Percentiles rank a stretch among this genome's conserved stretches.
Conservation (phyloP, 2,113 vertebrate genomes). For the Vulpes lagopus region DNA sequence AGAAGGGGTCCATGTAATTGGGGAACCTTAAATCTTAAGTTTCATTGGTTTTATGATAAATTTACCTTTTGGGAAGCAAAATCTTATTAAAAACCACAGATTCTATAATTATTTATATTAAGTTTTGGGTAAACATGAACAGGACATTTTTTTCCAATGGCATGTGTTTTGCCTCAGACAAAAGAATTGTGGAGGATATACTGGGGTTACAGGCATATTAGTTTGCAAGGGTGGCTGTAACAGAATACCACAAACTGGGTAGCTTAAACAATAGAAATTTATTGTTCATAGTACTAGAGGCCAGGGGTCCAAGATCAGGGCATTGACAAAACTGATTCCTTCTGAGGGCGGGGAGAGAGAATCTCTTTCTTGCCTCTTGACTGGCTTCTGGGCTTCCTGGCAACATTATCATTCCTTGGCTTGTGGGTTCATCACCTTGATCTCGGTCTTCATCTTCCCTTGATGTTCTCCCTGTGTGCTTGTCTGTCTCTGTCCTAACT, state of each 20-base stretch:
- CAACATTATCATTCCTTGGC: background rate
- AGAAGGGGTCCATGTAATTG: background rate
- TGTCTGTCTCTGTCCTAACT: background rate
- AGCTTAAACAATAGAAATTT: background rate
- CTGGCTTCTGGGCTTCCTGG: background rate
- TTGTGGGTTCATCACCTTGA: background rate
- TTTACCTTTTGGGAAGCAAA: background rate
- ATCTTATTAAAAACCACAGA: background rate
- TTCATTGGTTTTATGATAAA: constrained; percentile 23
- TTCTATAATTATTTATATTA: background rate
- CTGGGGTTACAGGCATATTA: background rate
- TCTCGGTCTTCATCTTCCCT: background rate
- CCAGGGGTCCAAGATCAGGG: background rate
- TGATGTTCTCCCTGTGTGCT: background rate
- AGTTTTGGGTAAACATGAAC: background rate
- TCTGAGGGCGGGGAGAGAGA: background rate
- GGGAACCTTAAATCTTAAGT: background rate
- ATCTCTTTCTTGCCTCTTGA: background rate
- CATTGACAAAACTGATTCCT: background rate
- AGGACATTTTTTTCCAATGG: background rate
- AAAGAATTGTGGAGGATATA: background rate
- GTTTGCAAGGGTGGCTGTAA: background rate
- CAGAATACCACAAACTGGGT: background rate
- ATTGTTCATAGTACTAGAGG: background rate
- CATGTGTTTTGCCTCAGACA: background rate